Percentiles rank a stretch among this genome's conserved stretches.
Conservation (phyloP, 2,888 invertebrate genomes). For the Rhorus exstirpatorius region DNA sequence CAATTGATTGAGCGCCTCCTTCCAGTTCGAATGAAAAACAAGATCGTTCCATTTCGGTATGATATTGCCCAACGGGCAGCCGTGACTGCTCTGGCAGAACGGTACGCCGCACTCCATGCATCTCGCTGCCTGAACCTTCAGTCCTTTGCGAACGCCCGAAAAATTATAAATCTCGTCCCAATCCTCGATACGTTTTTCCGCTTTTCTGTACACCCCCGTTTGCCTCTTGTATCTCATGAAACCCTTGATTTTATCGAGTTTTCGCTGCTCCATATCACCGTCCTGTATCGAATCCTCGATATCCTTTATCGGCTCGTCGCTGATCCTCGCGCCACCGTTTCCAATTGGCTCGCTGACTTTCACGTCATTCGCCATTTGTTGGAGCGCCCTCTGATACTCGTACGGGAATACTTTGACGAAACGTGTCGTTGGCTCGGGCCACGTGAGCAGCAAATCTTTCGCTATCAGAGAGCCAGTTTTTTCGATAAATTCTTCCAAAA, state of each 20-base stretch:
- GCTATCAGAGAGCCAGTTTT: constrained; percentile 97
- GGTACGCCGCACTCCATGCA: constrained; percentile 99
- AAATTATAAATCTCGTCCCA: constrained; percentile 99
- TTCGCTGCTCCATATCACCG: constrained; percentile 91
- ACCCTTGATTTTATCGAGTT: constrained; percentile 93
- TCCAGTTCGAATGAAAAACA: constrained; percentile 97
- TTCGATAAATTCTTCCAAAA: constrained; percentile 94
- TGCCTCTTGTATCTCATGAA: constrained; percentile 99
- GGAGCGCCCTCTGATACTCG: constrained; percentile 97
- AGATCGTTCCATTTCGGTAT: constrained; percentile 99
- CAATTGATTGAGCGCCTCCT: constrained; percentile 96
- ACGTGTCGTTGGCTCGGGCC: constrained; percentile 92
- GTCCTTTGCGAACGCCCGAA: constrained; percentile 94
- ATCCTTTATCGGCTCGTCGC: constrained; percentile 87
- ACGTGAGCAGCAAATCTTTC: constrained; percentile 91
- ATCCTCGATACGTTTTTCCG: constrained; percentile 94
- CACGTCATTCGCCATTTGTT: constrained; percentile 88
- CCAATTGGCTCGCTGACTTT: constrained; percentile 78
- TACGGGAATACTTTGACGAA: constrained; percentile 99
- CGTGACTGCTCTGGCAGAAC: constrained; percentile 97
- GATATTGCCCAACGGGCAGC: constrained; percentile 99
- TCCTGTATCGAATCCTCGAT: constrained; percentile 96
- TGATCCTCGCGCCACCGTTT: constrained; percentile 85
- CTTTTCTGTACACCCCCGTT: constrained; percentile 94
- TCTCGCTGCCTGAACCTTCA: constrained; percentile 96